Evolutionary conservation across 2,797 vertebrate genomes (phyloP), one percentile per base, ranked within the genome.

Genomic region (Balearica regulorum): DNA sequence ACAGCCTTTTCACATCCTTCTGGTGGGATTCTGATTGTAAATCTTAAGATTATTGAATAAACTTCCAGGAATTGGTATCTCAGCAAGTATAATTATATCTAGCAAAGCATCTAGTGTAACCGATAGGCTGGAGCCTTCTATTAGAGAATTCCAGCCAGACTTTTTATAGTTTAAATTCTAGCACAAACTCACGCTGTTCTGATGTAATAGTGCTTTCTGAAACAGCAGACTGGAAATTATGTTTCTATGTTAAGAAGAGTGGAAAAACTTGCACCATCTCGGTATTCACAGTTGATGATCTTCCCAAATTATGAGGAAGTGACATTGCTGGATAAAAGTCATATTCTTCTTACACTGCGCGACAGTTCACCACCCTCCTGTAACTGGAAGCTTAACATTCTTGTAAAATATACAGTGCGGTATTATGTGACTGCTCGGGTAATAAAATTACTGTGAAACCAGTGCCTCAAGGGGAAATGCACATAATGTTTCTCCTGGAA

Each of bases 391-490:
- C 94, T 95, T 57, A 49, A 57, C 61, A 76, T 64, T 85, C 95
- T 95, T 83, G 49, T 93, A 77, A 95, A 97, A 96, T 49, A 93
- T 49, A 66, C 93, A 94, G 90, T 28, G 83, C 60, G 83, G 71
- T 92, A 81, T 91, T 93, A 91, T 90, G 81, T 73, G 95, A 94
- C 91, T 95, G 91, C 79, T 90, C 69, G 28, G 90, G 90, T 93
- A 96, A 96, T 86, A 91, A 96, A 96, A 97, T 89, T 44, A 92
- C 93, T 89, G 84, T 83, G 95, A 96, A 98, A 95, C 70, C 77
- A 85, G 93, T 54, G 80, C 94, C 96, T 97, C 90, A 39, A 92
- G 95, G 94, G 94, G 91, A 94, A 95, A 89, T 13, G 79, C 95
- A 95, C 82, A 88, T 57, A 41, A 75, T 66, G 80, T 84, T 95